Evolutionary conservation across 2,113 vertebrate genomes (phyloP).

Genomic region (Phalacrocorax carbo): DNA sequence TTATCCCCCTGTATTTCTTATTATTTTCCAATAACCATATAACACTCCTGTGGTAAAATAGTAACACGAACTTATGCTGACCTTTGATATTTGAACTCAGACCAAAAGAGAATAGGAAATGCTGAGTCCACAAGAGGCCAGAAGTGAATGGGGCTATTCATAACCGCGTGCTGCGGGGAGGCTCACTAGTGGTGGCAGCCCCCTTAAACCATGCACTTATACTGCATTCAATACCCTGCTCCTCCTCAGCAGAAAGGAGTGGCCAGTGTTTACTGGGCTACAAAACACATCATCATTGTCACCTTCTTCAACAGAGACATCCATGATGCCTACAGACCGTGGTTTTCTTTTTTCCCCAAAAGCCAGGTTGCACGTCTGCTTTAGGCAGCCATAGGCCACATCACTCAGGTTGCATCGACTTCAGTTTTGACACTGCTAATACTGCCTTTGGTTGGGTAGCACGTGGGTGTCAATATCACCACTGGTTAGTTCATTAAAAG

Average conservation of each 20-base stretch:
- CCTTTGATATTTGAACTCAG: slow-evolving; percentile 30
- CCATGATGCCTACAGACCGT: rapidly evolving
- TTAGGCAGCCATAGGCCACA: rapidly evolving
- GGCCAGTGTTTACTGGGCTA: not conserved
- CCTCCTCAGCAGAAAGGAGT: not conserved
- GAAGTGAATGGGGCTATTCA: not conserved
- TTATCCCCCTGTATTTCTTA: not conserved
- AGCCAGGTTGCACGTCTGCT: not conserved
- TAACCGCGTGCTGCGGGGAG: not conserved
- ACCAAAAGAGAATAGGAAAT: not conserved
- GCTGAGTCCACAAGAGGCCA: not conserved
- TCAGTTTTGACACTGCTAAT: rapidly evolving
- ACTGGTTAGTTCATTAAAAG: not conserved
- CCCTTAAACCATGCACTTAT: not conserved
- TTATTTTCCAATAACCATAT: slow-evolving; percentile 29
- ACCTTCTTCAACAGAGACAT: not conserved
- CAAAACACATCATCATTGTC: not conserved
- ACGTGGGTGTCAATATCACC: rapidly evolving
- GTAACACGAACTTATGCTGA: slow-evolving; percentile 6
- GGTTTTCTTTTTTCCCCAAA: not conserved
- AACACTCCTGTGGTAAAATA: not conserved
- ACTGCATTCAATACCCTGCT: not conserved
- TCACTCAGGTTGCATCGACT: rapidly evolving
- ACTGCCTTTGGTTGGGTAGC: not conserved
- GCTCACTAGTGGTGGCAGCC: not conserved